Percentiles rank a stretch among this genome's conserved stretches.
phyloP scores from a whole-genome alignment of 1,140 invertebrate genomes.

The Ceratosolen fusciceps region DNA sequence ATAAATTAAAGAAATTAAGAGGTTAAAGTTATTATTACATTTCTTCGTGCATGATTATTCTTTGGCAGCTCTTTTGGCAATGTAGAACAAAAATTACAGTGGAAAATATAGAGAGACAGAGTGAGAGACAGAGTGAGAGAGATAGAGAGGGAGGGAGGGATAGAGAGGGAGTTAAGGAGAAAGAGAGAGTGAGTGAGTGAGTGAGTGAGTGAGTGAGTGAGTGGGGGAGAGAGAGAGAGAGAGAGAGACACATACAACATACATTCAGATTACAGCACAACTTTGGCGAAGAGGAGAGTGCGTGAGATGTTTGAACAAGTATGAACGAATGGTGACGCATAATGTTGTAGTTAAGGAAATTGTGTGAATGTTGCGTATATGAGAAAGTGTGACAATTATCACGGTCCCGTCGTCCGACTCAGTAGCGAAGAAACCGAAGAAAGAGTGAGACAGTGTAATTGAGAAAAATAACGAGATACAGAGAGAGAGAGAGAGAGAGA shows the following conservation, averaged over 20 bases:
- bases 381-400: slow-evolving; percentile 49
- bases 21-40: slow-evolving; percentile 60
- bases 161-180: too few relatives aligned
- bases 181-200: too few relatives aligned
- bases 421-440: slow-evolving; percentile 55
- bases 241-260: slow-evolving; percentile 59
- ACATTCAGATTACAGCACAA: slow-evolving; percentile 47
- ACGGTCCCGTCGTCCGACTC: slow-evolving; percentile 65
- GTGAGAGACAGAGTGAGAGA: too few relatives aligned
- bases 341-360: slow-evolving; percentile 28
- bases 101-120: too few relatives aligned
- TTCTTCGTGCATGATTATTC: slow-evolving; percentile 59
- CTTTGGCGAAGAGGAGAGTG: slow-evolving; percentile 48
- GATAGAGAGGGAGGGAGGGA: too few relatives aligned
- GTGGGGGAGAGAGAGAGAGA: too few relatives aligned
- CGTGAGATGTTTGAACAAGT: slow-evolving; percentile 38
- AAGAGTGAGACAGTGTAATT: not conserved
- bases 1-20: slow-evolving; percentile 57
- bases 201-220: too few relatives aligned
- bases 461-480: slow-evolving; percentile 41
- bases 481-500: slow-evolving; percentile 2
- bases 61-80: slow-evolving; percentile 70
- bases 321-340: slow-evolving; percentile 12
- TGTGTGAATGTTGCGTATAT: slow-evolving; percentile 19
- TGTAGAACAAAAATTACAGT: too few relatives aligned